phyloP scores from a whole-genome alignment of 2,888 invertebrate genomes.

The Chouioia cunea region DNA sequence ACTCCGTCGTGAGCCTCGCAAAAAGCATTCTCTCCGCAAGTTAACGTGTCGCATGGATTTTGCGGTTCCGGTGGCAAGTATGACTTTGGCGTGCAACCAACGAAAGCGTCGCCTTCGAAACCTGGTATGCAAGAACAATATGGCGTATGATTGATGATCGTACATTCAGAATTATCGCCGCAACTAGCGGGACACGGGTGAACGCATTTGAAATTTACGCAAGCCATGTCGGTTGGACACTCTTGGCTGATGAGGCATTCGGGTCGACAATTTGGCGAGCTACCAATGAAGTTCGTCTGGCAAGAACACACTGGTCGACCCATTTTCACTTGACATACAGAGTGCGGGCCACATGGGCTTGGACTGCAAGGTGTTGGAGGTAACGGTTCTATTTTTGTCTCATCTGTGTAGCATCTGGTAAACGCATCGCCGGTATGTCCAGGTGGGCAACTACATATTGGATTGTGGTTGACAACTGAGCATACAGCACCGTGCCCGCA shows the following conservation, averaged over 20 bases:
- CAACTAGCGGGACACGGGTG: constrained; percentile 85
- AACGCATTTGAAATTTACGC: constrained; percentile 84
- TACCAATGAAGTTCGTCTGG: constrained; percentile 82
- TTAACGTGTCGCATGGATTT: constrained; percentile 82
- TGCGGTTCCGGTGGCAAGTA: constrained; percentile 52
- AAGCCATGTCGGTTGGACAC: constrained; percentile 82
- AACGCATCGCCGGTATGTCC: constrained; percentile 88
- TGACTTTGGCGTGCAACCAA: constrained; percentile 76
- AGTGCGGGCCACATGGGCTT: constrained; percentile 82
- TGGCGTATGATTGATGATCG: constrained; percentile 84
- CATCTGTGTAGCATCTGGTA: constrained; percentile 71
- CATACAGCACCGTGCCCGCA: constrained; percentile 84
- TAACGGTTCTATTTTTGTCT: constrained; percentile 61
- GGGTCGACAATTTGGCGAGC: constrained; percentile 84
- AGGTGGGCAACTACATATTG: constrained; percentile 83
- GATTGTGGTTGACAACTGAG: constrained; percentile 86
- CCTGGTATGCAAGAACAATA: constrained; percentile 84
- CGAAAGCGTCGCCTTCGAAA: constrained; percentile 87
- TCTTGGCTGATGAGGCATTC: constrained; percentile 88
- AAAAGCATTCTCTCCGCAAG: constrained; percentile 87
- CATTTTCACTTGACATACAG: constrained; percentile 84
- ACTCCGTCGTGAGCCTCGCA: constrained; percentile 79
- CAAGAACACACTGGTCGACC: constrained; percentile 86
- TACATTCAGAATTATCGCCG: constrained; percentile 84
- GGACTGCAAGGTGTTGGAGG: constrained; percentile 72